Base-by-base conservation (phyloP, 2,797 vertebrate genomes). In the Ispidina picta region DNA sequence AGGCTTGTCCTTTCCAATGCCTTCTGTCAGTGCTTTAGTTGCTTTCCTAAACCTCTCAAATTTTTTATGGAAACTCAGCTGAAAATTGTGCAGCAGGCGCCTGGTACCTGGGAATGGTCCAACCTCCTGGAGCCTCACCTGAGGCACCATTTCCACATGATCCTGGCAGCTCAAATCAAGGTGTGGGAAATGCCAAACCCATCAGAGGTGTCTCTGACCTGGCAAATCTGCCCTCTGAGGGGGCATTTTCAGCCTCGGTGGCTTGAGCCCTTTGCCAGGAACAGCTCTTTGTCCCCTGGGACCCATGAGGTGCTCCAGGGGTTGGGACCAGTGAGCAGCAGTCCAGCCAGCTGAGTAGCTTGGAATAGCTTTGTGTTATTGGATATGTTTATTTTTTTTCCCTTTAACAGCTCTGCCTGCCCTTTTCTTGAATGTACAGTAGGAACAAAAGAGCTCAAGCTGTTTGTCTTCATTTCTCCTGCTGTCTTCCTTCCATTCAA, bases 131-230 rank as follows among this genome's bases (percentile, higher is more conserved):
- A 52, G 18, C 64, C 44, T 26, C 21, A 12, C 6, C 88, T 1
- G 5, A 29, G 46, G 17, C 29, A 29, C 23, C 0, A 0, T 16
- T 37, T n/a, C 60, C 8, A 33, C 12, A 1, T 0, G 5, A 15
- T 6, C n/a, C 23, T 25, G 10, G 41, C 39, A 35, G 29, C 44
- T 44, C 31, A 3, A 17, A 14, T n/a, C 10, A 18, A 29, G 28
- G 7, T 52, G 28, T 29, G 28, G n/a, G 23, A 39, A 49, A 31
- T 28, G 39, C 44, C 19, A 12, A 44, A 63, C 16, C 26, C 48
- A 10, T 4, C 1, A 5, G 7, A 22, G 28, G 15, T 20, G 37
- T 46, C 44, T 2, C 55, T 5, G 15, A 19, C 2, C 2, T 0
- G 20, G 52, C n/a, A n/a, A 31, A 48, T 12, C 13, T 6, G 0